Evolutionary conservation across 1,140 invertebrate genomes (phyloP), one percentile per base, ranked within the genome.

Genomic region (Tribolium madens): DNA sequence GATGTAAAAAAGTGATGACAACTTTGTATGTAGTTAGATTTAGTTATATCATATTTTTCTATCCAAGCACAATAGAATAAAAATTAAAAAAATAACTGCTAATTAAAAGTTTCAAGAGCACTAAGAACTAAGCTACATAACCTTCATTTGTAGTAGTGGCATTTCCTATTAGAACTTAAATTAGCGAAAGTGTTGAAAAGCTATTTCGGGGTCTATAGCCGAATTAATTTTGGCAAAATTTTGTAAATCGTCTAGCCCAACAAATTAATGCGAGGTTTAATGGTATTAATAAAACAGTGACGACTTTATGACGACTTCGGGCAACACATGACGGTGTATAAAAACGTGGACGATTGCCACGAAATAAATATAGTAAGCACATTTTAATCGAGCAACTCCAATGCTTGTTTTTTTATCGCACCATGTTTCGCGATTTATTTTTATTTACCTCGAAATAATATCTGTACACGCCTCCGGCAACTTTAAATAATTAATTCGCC

Each of bases 321-420:
- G 26, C n/a, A 64, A 33, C 26, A 64, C 57, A 64, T 64, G 57
- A 64, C 57, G 57, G 26, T 42, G 36, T 31, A 64, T 64, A 33
- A 64, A 64, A 64, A 64, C 57, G 57, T 64, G 57, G 57, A 64
- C 57, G 57, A 64, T 13, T 64, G 57, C 57, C 57, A 64, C 57
- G 57, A 33, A 64, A 64, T 64, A 64, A 33, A 64, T 64, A 64
- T 64, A 64, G 57, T 64, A 64, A 64, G 57, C 57, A 64, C 57
- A 64, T 42, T 64, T 64, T 64, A 33, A 64, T 64, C 57, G 57
- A 33, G n/a, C 57, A 64, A 64, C 5, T 64, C 57, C 57, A 64
- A 13, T 21, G 13, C 57, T 64, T 64, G 26, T 64, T 64, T 64
- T n/a, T 64, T 64, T 64, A 64, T 64, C 57, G 9, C 26, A 64